Conservation (phyloP, 2,113 vertebrate genomes). For the Apodemus sylvaticus region DNA sequence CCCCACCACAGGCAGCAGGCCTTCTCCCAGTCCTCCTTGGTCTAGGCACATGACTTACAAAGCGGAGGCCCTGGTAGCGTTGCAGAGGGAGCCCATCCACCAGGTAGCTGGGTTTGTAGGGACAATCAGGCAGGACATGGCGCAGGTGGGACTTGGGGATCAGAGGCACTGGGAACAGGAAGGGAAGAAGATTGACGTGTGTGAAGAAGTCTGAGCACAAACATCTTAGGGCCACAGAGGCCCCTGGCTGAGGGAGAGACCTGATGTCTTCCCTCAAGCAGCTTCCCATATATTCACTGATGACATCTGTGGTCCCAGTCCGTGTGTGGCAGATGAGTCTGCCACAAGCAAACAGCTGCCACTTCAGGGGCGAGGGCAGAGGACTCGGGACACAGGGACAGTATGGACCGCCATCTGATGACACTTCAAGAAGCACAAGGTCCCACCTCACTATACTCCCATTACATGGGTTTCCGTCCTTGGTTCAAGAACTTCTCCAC, state of each 20-base stretch:
- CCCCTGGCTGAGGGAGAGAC: not conserved
- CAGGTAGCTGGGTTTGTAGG: constrained; percentile 93
- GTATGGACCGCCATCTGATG: too few species aligned
- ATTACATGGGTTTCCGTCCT: not conserved
- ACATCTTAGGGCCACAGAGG: not conserved
- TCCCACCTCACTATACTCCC: too few species aligned
- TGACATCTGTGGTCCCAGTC: not conserved
- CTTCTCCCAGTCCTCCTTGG: not conserved
- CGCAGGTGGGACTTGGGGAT: constrained; percentile 86
- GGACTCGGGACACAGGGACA: not conserved
- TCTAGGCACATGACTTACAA: constrained; percentile 87
- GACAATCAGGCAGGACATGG: constrained; percentile 90
- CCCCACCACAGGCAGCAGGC: not conserved
- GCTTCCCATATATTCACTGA: not conserved
- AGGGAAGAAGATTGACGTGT: not conserved
- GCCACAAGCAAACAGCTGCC: not conserved
- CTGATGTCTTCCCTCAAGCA: not conserved
- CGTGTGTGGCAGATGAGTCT: not conserved
- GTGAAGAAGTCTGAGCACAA: not conserved
- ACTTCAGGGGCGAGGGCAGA: not conserved
- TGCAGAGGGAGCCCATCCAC: constrained; percentile 88
- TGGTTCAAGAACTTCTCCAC: rapidly evolving
- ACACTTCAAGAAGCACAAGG: not conserved
- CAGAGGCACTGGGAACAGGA: constrained; percentile 88
- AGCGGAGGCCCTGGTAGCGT: constrained; percentile 96